Evolutionary conservation across 2,113 vertebrate species (phyloP), one percentile per base, ranked within the genome.

Genomic region (Etheostoma cragini): DNA sequence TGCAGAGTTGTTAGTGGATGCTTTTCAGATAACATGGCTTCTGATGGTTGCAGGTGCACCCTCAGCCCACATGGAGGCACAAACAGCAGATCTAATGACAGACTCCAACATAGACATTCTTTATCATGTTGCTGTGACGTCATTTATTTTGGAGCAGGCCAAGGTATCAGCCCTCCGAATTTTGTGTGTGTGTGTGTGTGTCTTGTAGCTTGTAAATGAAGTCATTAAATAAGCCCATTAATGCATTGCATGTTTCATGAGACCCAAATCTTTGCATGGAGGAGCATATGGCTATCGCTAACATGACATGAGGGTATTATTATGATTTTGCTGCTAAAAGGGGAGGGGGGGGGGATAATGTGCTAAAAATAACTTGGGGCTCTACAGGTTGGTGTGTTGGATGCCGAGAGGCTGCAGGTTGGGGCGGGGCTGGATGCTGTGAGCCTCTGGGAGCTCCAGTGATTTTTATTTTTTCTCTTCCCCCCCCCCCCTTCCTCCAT

Each of bases 301-400:
- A 42, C 10, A 11, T 42, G 38, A 42, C 10, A 10, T 42, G 38
- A 42, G 38, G 10, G 38, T 11, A 42, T 11, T 42, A 11, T 11
- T 30, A 30, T 30, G 30, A 30, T 30, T 30, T 30, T 30, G 30
- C 30, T 30, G 30, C 30, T 30, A 4, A 2, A 30, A 30, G n/a
- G 4, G 30, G 30, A 4, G 30, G 30, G 30, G 30, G 30, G 30
- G 30, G 30, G 30, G 30, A 3, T 26, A 26, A 1, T 26, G 26
- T 30, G 89, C 89, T 92, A 89, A 73, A 83, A 85, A 86, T 76
- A 89, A 66, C 63, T 24, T 0, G 10, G 57, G 67, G 82, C 80
- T 74, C 88, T 0, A 87, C 87, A 89, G 90, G 89, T 87, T 72
- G 85, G 56, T 63, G 80, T n/a, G 84, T 5, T 49, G 64, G 84